A percentile compares a stretch with the other conserved stretches of the same genome.
Evolutionary conservation across 2,888 invertebrate species (phyloP).

Genomic region (Watsonalla binaria): DNA sequence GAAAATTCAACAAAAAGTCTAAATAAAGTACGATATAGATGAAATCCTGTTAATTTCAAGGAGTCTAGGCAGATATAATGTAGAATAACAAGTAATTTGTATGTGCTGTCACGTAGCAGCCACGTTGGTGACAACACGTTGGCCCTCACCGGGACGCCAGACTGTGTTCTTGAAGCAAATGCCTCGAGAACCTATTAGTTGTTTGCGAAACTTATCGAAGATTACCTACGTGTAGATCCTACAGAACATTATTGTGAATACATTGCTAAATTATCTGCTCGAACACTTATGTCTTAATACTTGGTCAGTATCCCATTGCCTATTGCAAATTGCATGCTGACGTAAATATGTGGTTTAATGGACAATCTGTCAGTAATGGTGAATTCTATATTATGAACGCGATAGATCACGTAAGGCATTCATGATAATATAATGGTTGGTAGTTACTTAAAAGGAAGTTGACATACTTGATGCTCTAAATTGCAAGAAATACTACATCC

Average conservation of each 20-base stretch:
- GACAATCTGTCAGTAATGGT: slow-evolving; percentile 1
- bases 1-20: neutral
- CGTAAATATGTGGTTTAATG: neutral
- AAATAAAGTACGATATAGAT: slow-evolving; percentile 16
- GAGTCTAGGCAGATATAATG: slow-evolving; percentile 41
- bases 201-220: slow-evolving; percentile 46
- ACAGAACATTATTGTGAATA: slow-evolving; percentile 1
- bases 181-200: slow-evolving; percentile 34
- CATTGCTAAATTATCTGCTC: slow-evolving; percentile 1
- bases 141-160: slow-evolving; percentile 43
- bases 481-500: slow-evolving; percentile 22
- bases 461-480: slow-evolving; percentile 24
- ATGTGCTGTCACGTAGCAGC: slow-evolving; percentile 51
- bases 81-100: slow-evolving; percentile 48
- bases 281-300: neutral
- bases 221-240: slow-evolving; percentile 18
- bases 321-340: neutral
- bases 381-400: neutral
- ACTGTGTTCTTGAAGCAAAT: slow-evolving; percentile 48
- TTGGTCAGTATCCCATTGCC: neutral
- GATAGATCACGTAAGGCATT: neutral
- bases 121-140: slow-evolving; percentile 47
- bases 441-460: slow-evolving; percentile 24
- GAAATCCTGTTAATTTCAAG: slow-evolving; percentile 46
- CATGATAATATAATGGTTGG: slow-evolving; percentile 17